Evolutionary conservation across 2,888 invertebrate species (phyloP).

Genomic region (Polydrusus cervinus): DNA sequence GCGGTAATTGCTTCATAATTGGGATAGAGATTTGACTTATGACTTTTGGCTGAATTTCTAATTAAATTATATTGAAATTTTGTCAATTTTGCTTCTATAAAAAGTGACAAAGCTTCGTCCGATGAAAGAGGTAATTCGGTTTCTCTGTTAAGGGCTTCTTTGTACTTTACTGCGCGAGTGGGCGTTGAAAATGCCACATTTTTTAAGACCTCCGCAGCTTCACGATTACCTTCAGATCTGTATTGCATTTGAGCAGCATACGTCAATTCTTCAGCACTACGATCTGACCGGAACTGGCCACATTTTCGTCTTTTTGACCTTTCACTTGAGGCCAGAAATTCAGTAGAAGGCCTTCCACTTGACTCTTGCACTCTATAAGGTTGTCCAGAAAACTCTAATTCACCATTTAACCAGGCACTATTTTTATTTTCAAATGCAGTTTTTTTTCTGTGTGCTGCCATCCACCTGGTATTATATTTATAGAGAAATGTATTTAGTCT

Average conservation of each 20-base stretch:
- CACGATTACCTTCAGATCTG: constrained; percentile 16
- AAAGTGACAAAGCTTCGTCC: no score
- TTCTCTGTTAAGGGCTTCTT: neutral
- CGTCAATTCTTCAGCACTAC: constrained; percentile 13
- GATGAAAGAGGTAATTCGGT: neutral
- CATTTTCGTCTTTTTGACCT: neutral
- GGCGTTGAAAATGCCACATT: constrained; percentile 23
- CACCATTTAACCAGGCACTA: no score
- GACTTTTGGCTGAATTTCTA: neutral
- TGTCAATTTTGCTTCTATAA: constrained; percentile 25
- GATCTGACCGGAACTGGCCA: constrained; percentile 4
- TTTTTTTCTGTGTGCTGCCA: no score
- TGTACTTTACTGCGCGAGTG: constrained; percentile 18
- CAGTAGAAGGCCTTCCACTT: no score
- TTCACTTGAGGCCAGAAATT: neutral
- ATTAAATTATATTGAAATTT: constrained; percentile 27
- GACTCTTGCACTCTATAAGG: no score
- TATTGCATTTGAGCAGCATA: constrained; percentile 40
- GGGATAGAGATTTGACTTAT: neutral
- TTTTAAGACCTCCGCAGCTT: constrained; percentile 28
- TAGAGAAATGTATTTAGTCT: no score
- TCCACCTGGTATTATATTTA: no score
- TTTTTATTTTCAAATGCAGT: no score
- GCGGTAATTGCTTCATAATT: neutral
- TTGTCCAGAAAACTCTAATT: no score